Evolutionary conservation across 2,113 vertebrate species (phyloP).

Genomic region (Xenus cinereus): DNA sequence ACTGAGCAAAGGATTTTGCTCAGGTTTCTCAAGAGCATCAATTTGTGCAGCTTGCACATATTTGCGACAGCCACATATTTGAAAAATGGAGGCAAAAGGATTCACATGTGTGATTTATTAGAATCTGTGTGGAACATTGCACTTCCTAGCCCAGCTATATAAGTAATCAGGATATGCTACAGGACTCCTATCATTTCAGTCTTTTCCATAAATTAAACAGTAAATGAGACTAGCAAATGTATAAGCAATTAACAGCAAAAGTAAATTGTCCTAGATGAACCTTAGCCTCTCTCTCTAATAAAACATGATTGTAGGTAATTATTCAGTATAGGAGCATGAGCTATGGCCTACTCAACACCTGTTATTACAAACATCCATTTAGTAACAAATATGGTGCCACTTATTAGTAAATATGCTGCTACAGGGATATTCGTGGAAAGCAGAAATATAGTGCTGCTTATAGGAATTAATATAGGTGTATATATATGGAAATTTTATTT

Average conservation of each 20-base stretch:
- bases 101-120: not conserved
- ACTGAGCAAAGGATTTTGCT: not conserved
- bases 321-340: not conserved
- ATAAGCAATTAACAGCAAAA: slow-evolving; percentile 1
- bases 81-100: not conserved
- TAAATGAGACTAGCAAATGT: slow-evolving; percentile 31
- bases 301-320: not conserved
- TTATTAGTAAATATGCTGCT: not conserved
- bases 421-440: not conserved
- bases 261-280: not conserved
- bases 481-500: not conserved
- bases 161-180: not conserved
- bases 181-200: not conserved
- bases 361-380: not conserved
- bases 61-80: not conserved
- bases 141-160: not conserved
- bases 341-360: not conserved
- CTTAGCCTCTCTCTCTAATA: not conserved
- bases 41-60: not conserved
- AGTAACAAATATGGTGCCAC: not conserved
- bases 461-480: not conserved
- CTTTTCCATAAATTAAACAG: slow-evolving; percentile 40
- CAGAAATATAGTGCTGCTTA: not conserved
- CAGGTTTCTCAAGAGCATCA: not conserved
- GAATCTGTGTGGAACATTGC: not conserved